Evolutionary conservation across 2,888 invertebrate genomes (phyloP).

Genomic region (Metalampra italica): DNA sequence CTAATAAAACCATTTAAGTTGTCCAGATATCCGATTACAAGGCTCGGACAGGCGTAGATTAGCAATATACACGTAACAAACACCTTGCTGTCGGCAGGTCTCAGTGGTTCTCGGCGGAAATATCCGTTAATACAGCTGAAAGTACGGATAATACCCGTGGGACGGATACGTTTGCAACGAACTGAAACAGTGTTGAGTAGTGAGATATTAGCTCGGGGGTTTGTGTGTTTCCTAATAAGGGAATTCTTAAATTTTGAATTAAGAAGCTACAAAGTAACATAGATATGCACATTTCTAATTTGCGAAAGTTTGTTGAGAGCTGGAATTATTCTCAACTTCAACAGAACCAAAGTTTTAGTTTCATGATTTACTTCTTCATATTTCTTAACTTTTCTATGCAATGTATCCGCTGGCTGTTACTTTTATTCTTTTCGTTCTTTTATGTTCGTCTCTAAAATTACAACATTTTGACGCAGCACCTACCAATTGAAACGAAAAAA

Average conservation of each 20-base stretch:
- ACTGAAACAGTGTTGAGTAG: background rate
- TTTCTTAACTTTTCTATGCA: too few relatives aligned
- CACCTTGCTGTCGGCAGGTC: slow-evolving; percentile 4
- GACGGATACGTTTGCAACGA: slow-evolving; percentile 3
- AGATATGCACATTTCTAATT: too few relatives aligned
- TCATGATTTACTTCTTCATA: too few relatives aligned
- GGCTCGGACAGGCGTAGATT: slow-evolving; percentile 23
- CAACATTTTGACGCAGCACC: too few relatives aligned
- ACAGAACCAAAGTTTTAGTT: too few relatives aligned
- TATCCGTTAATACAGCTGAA: slow-evolving; percentile 16
- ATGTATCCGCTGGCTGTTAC: too few relatives aligned
- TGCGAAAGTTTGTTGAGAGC: too few relatives aligned
- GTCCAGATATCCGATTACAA: slow-evolving; percentile 20
- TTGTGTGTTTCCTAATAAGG: background rate
- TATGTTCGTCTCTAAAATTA: too few relatives aligned
- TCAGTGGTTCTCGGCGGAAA: slow-evolving; percentile 6
- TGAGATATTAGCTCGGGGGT: slow-evolving; percentile 5
- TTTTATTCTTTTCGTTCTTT: too few relatives aligned
- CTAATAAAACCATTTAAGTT: slow-evolving; percentile 21
- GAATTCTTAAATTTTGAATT: background rate
- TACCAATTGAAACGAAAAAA: too few relatives aligned
- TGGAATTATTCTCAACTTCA: too few relatives aligned
- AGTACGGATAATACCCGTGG: slow-evolving; percentile 10
- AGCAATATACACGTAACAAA: slow-evolving; percentile 14
- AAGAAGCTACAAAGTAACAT: too few relatives aligned